Evolutionary conservation across 2,797 vertebrate genomes (phyloP), one percentile per base, ranked within the genome.

Genomic region (Muscicapa striata): DNA sequence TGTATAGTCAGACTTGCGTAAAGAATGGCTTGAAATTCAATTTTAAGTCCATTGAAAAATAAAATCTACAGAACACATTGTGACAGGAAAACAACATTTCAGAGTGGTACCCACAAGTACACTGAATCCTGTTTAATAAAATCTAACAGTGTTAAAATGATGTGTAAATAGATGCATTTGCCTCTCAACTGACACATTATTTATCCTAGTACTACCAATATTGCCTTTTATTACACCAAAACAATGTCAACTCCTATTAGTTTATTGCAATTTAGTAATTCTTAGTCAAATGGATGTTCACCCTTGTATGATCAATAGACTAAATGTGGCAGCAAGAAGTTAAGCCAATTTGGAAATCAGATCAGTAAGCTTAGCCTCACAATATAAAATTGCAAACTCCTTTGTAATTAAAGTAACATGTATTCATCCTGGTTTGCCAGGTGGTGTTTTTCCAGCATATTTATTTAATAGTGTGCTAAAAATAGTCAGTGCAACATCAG

Each of bases 361-460:
- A 94, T 90, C 85, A 76, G 80, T 58, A 86, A 94, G 64, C 67
- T 87, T 67, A 88, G 86, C 45, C 77, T 91, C 80, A 57, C 77
- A 79, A 90, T 73, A 93, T 45, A 82, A 90, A 93, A 88, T 21
- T 74, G 64, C 45, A 90, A 79, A 67, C 30, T 54, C 40, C 59
- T 84, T 93, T 88, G 77, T 88, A 95, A 77, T 80, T 87, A 64
- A 93, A 92, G 80, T 63, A 93, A 77, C 77, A 61, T 61, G 46
- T 79, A 96, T 93, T 94, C 91, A 83, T 92, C 83, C 91, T 69
- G 46, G 57, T 63, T 87, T 93, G 85, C 87, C 91, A 93, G 87
- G 91, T 95, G 93, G 82, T 94, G 85, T 79, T 96, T 94, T 90
- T 95, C 85, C 94, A 82, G 70, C 40, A 64, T 93, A 92, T 95